A percentile compares a stretch with the other conserved stretches of the same genome.
These are phyloP conservation scores for Phrynocephalus guinanensis DNA, from an alignment of 2,797 vertebrate genomes.

Conservation along the genomic window DNA sequence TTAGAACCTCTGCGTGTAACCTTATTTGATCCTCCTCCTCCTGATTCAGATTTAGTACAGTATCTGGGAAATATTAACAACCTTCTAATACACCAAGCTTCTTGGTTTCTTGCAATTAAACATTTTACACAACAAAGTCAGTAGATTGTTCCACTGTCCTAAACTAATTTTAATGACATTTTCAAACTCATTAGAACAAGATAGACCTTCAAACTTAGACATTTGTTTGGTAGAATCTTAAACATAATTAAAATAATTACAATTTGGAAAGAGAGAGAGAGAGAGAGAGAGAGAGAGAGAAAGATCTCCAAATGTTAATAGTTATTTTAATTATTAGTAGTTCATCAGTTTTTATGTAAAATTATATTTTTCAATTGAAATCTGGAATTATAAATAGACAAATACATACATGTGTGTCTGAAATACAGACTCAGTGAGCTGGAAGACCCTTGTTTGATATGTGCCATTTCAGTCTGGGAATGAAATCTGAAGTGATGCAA, in stretches of 20 bases:
- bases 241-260: too few relatives aligned
- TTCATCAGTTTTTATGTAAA: background rate
- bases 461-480: background rate
- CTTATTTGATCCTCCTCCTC: slow-evolving; percentile 49
- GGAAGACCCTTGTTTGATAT: background rate
- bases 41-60: background rate
- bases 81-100: background rate
- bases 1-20: slow-evolving; percentile 55
- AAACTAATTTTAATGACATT: slow-evolving; percentile 17
- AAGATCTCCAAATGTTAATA: background rate
- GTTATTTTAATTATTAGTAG: background rate
- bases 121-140: background rate
- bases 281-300: too few relatives aligned
- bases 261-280: too few relatives aligned
- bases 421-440: background rate
- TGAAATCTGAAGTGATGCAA: background rate
- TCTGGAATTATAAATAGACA: background rate
- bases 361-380: background rate
- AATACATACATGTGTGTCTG: background rate
- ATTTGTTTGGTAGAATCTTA: background rate
- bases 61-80: background rate
- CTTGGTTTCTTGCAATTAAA: background rate
- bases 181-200: slow-evolving; percentile 52
- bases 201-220: background rate
- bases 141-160: slow-evolving; percentile 34